phyloP scores from a whole-genome alignment of 1,140 invertebrate species.

The Magallana ariakensis region DNA sequence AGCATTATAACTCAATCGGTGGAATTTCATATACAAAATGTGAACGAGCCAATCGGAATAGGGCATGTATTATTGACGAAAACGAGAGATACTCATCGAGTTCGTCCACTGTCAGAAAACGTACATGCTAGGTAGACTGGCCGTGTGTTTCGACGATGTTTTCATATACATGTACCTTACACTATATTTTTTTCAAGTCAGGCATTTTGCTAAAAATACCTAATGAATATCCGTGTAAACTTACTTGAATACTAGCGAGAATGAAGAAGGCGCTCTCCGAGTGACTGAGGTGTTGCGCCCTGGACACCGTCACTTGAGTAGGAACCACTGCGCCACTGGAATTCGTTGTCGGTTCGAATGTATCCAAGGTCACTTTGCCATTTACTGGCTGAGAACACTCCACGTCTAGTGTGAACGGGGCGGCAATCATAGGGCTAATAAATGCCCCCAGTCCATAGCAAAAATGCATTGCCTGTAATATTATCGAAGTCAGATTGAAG shows the following conservation, averaged over 20 bases:
- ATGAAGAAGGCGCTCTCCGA: slow-evolving; percentile 81
- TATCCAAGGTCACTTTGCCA: slow-evolving; percentile 61
- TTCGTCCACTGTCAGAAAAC: too few species aligned
- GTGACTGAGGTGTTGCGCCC: slow-evolving; percentile 73
- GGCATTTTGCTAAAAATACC: not conserved
- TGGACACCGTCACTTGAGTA: slow-evolving; percentile 64
- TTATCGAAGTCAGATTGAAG: slow-evolving; percentile 39
- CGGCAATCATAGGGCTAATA: slow-evolving; percentile 81
- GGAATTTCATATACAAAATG: too few species aligned
- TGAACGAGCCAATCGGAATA: too few species aligned
- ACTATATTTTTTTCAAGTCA: too few species aligned
- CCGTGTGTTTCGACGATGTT: too few species aligned
- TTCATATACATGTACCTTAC: not conserved
- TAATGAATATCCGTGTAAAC: too few species aligned
- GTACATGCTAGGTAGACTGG: not conserved
- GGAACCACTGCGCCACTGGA: slow-evolving; percentile 56
- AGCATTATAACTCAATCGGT: not conserved
- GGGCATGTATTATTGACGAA: too few species aligned
- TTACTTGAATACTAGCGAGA: slow-evolving; percentile 80
- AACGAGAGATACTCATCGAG: too few species aligned
- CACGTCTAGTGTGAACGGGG: slow-evolving; percentile 81
- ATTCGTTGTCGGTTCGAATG: not conserved
- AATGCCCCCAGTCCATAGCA: slow-evolving; percentile 82
- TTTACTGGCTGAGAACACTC: slow-evolving; percentile 77
- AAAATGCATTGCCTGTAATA: slow-evolving; percentile 81